These are phyloP conservation scores for Hippasteria phrygiana DNA, from an alignment of 53 echinoderm and acorn worm genomes.

Conservation along the genomic window DNA sequence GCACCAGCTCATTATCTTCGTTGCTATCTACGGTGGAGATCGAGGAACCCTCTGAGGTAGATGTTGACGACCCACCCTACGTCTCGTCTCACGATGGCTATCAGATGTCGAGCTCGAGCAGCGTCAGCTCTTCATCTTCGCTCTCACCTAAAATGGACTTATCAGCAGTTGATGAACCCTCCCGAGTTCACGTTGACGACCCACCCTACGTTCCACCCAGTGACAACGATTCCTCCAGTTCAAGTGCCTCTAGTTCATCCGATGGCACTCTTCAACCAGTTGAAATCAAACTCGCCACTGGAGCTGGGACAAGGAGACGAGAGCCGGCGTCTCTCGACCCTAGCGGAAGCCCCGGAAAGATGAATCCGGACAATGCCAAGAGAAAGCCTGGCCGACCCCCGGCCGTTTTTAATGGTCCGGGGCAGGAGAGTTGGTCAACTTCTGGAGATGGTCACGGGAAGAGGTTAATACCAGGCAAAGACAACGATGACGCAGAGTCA, in stretches of 20 bases:
- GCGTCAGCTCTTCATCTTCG: neutral
- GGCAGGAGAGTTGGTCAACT: neutral
- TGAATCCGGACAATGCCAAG: neutral
- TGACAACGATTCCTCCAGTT: neutral
- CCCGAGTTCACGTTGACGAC: neutral
- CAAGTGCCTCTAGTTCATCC: neutral
- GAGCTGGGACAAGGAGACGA: neutral
- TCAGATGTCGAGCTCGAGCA: neutral
- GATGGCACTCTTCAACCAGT: neutral
- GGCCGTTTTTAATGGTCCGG: neutral
- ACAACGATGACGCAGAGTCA: neutral
- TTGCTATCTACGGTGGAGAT: neutral
- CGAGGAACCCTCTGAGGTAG: neutral
- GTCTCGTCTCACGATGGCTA: neutral
- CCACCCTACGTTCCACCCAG: neutral
- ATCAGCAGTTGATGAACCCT: neutral
- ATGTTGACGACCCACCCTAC: neutral
- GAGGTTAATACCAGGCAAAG: neutral
- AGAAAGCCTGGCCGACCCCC: constrained; percentile 7
- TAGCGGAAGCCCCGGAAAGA: neutral
- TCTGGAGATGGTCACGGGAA: constrained; percentile 8
- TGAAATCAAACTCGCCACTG: neutral
- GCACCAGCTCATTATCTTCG: neutral
- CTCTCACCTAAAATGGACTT: neutral
- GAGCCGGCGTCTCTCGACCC: neutral